These are phyloP conservation scores for Cynopterus sphinx DNA, from an alignment of 2,797 vertebrate genomes.

Conservation along the genomic window DNA sequence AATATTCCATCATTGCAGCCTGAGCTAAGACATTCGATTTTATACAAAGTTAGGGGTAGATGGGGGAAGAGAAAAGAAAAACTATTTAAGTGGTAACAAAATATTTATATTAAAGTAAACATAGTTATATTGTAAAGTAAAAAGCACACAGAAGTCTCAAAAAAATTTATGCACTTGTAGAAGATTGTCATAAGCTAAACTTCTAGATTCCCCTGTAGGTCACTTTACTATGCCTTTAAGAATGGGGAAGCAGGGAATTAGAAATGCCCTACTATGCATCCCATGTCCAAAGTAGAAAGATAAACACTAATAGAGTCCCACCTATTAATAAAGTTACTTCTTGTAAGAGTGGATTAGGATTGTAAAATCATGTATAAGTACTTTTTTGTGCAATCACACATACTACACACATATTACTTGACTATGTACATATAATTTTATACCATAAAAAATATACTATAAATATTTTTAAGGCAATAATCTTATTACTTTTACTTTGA, in stretches of 20 bases:
- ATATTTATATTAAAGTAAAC: slow-evolving; percentile 41
- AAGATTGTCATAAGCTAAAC: background rate
- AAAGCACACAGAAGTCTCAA: background rate
- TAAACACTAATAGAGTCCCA: slow-evolving; percentile 2
- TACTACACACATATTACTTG: background rate
- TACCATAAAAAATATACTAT: slow-evolving; percentile 18
- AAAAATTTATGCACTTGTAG: background rate
- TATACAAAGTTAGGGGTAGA: background rate
- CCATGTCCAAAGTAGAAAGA: slow-evolving; percentile 6
- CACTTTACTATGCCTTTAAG: background rate
- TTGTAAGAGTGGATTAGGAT: background rate
- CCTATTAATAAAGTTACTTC: background rate
- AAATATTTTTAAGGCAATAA: slow-evolving; percentile 32
- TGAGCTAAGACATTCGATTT: background rate
- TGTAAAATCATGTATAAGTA: background rate
- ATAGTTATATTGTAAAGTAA: background rate
- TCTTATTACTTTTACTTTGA: background rate
- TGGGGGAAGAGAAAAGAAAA: background rate
- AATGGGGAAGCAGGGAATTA: background rate
- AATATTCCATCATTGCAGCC: background rate
- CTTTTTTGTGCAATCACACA: background rate
- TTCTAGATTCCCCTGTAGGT: background rate
- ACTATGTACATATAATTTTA: background rate
- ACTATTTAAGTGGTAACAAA: slow-evolving; percentile 11
- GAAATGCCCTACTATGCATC: background rate